Percentiles rank a stretch among this genome's conserved stretches.
phyloP scores from a whole-genome alignment of 2,113 vertebrate species.

The Urocitellus parryii region DNA sequence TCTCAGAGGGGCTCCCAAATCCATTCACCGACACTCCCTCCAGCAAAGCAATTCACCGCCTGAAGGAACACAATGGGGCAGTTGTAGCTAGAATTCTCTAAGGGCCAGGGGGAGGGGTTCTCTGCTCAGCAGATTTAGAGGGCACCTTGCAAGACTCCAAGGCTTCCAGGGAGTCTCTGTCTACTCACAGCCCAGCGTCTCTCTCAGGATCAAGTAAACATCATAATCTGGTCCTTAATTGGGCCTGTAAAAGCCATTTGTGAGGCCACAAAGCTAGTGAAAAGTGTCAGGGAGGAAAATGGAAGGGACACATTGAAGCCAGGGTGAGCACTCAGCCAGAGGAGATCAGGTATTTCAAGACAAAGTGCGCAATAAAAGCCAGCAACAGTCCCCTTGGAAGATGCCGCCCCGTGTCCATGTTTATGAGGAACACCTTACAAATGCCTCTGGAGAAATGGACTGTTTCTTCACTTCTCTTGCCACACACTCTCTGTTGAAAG shows the following conservation, averaged over 20 bases:
- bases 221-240: neutral
- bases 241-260: neutral
- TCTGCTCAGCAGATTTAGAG: slow-evolving; percentile 11
- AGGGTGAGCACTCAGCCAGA: neutral
- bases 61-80: slow-evolving; percentile 5
- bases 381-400: neutral
- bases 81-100: neutral
- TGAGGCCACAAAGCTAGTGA: neutral
- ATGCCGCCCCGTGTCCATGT: neutral
- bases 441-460: neutral
- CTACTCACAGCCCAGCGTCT: neutral
- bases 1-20: slow-evolving; percentile 8
- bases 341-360: neutral
- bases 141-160: neutral
- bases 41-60: neutral
- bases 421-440: neutral
- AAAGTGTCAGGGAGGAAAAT: neutral
- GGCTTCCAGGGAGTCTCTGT: neutral
- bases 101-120: neutral
- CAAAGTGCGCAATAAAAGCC: neutral
- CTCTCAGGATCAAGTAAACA: neutral
- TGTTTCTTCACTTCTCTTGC: neutral
- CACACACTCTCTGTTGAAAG: neutral
- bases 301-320: neutral
- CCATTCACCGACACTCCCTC: neutral